Percentiles rank a stretch among this genome's conserved stretches.
These are phyloP conservation scores for Casuarius casuarius DNA, from an alignment of 2,113 vertebrate species.

Conservation along the genomic window DNA sequence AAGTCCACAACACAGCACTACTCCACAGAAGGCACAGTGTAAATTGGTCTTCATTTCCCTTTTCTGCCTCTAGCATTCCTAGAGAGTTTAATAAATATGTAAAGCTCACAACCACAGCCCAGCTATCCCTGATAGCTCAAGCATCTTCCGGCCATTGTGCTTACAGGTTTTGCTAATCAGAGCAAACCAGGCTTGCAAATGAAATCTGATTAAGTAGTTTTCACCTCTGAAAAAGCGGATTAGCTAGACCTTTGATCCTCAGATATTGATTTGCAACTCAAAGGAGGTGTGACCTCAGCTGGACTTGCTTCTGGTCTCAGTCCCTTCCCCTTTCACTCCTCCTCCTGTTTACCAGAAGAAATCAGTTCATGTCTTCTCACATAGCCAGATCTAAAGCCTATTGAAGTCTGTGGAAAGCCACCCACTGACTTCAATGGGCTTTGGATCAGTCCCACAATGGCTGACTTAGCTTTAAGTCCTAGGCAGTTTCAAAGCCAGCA, in stretches of 20 bases:
- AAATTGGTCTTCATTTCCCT: constrained; percentile 14
- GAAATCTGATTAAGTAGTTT: constrained; percentile 81
- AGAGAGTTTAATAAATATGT: constrained; percentile 71
- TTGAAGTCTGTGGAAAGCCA: constrained; percentile 63
- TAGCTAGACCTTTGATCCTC: constrained; percentile 83
- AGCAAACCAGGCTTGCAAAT: constrained; percentile 71
- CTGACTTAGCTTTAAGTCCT: constrained; percentile 73
- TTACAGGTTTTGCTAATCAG: constrained; percentile 78
- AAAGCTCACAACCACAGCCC: constrained; percentile 36
- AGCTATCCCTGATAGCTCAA: constrained; percentile 33
- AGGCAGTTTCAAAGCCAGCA: constrained; percentile 65
- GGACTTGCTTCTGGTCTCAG: constrained; percentile 77
- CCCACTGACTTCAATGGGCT: constrained; percentile 72
- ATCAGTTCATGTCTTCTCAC: constrained; percentile 76
- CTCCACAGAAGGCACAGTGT: not conserved
- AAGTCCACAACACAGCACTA: not conserved
- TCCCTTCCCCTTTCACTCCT: constrained; percentile 71
- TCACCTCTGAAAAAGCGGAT: constrained; percentile 81
- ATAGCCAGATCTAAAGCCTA: constrained; percentile 66
- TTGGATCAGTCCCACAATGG: constrained; percentile 65
- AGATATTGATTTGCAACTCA: constrained; percentile 84
- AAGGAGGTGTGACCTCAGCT: constrained; percentile 83
- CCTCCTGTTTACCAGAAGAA: constrained; percentile 73
- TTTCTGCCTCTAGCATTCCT: constrained; percentile 51
- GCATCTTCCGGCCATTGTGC: constrained; percentile 77